Evolutionary conservation across 2,797 vertebrate species (phyloP), one percentile per base, ranked within the genome.

Genomic region (Cossypha caffra): DNA sequence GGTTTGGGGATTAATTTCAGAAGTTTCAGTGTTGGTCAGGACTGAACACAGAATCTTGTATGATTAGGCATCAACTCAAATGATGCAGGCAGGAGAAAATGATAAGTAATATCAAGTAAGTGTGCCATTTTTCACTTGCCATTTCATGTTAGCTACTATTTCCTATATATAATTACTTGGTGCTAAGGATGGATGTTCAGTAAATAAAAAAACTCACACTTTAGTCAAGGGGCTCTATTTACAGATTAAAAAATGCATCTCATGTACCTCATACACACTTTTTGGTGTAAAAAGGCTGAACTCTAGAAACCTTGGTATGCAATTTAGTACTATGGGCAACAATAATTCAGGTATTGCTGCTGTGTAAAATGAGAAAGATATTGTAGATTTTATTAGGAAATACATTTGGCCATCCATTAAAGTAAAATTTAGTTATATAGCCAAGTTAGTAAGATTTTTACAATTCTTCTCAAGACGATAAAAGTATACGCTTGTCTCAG

Each of bases 381-480:
- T 40, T 52, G 26, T 26, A 82, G 24, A 64, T 73, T 86, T 94
- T 91, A 79, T 81, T 79, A 62, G 63, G 38, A 85, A 95, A 93
- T 50, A 68, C 8, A 42, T 67, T 45, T 91, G 74, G 91, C 82
- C 31, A 82, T 29, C 43, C 57, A 88, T 61, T 55, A 68, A 87
- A 95, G 93, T 86, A 86, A 80, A 88, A 86, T 62, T 51, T 13
- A 72, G 72, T 62, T 90, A 77, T 31, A 64, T 13, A 72, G 58
- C 61, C 63, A 91, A 81, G 69, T 91, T 64, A 51, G 50, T 78
- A 75, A 67, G 11, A 73, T 35, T 88, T 96, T 95, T 88, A 92
- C 40, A 48, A 18, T 72, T 77, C 61, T 82, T 88, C 40, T 73
- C 10, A 7, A 71, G 52, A 61, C 26, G 28, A 66, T 71, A 87